These are phyloP conservation scores for Okamejei kenojei DNA, from an alignment of 2,797 vertebrate genomes.

Conservation along the genomic window DNA sequence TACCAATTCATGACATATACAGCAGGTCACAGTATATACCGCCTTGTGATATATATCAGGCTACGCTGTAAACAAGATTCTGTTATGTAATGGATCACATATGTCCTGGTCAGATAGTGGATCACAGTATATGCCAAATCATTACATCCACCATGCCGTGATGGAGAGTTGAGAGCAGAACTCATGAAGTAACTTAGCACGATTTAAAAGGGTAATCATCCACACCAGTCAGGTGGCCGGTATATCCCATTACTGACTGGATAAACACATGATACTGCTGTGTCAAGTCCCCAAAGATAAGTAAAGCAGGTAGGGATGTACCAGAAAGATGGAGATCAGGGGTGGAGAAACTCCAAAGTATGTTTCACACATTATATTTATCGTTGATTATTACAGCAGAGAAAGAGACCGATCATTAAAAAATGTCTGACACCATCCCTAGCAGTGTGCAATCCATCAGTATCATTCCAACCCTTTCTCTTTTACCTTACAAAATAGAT, in stretches of 20 bases:
- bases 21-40: neutral
- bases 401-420: too few relatives aligned
- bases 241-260: too few relatives aligned
- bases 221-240: too few relatives aligned
- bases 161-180: neutral
- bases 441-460: too few relatives aligned
- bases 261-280: neutral
- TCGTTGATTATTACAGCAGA: too few relatives aligned
- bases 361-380: too few relatives aligned
- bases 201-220: neutral
- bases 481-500: too few relatives aligned
- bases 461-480: too few relatives aligned
- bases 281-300: neutral
- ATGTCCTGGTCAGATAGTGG: neutral
- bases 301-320: neutral
- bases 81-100: too few relatives aligned
- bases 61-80: neutral
- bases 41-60: neutral
- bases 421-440: too few relatives aligned
- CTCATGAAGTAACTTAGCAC: neutral
- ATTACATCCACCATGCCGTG: neutral
- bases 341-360: neutral
- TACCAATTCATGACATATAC: neutral
- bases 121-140: neutral
- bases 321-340: neutral